phyloP scores from a whole-genome alignment of 2,888 invertebrate genomes.

The Margaritifera margaritifera region DNA sequence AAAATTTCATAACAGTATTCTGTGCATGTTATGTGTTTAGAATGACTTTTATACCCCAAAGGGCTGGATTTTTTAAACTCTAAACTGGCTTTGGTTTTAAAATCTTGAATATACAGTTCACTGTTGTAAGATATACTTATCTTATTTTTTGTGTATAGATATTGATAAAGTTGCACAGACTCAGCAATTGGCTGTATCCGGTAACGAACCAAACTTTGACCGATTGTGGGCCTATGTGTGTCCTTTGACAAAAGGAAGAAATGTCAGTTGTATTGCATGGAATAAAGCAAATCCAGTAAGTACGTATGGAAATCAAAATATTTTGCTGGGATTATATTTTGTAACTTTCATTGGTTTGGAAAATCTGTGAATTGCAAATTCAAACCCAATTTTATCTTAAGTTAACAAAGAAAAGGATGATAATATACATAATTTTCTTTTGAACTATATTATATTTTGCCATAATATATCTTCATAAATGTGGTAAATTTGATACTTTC shows the following conservation, averaged over 20 bases:
- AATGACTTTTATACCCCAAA: too few species aligned
- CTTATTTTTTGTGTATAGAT: slow-evolving; percentile 39
- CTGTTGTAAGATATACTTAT: background rate
- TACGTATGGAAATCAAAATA: slow-evolving; percentile 1
- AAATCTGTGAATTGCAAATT: background rate
- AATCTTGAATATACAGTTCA: background rate
- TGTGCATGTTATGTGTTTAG: too few species aligned
- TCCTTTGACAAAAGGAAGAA: slow-evolving; percentile 65
- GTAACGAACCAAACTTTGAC: slow-evolving; percentile 68
- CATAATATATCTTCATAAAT: too few species aligned
- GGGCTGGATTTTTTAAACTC: too few species aligned
- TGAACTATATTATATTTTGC: too few species aligned
- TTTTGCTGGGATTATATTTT: background rate
- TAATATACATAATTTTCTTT: too few species aligned
- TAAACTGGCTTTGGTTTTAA: too few species aligned
- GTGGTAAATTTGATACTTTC: too few species aligned
- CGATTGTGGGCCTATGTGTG: slow-evolving; percentile 70
- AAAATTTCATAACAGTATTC: too few species aligned
- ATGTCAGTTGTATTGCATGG: slow-evolving; percentile 71
- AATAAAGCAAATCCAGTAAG: slow-evolving; percentile 69
- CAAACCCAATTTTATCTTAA: too few species aligned
- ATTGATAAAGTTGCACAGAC: slow-evolving; percentile 38
- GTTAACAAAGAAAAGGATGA: too few species aligned
- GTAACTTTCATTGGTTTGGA: background rate
- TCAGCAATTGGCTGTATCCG: slow-evolving; percentile 47